Base-by-base conservation (phyloP, 1,140 invertebrate species). In the Drosophila trapezifrons region DNA sequence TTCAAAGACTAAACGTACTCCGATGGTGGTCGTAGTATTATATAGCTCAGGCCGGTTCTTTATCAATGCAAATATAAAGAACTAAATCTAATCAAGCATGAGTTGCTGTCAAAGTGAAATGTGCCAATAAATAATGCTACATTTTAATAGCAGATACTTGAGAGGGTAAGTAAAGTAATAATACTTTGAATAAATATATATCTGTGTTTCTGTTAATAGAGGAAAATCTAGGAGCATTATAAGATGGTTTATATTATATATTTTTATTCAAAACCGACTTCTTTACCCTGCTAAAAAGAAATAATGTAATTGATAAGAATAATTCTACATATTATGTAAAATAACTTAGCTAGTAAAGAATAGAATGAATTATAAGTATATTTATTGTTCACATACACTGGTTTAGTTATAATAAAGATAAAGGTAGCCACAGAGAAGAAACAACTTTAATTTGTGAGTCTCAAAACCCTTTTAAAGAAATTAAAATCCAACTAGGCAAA, bases 1-100 rank as follows among this genome's bases (percentile, higher is more conserved):
- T 63, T 27, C 2, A 2, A 13, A 54, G 42, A 74, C 67, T 74
- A 29, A 63, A 52, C 27, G 9, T 20, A 29, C 10, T 62, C 9
- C 37, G 5, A 22, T 22, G 29, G 18, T 35, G 12, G 27, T 27
- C 57, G 15, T 13, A 9, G 17, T 12, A 6, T 49, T 74, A 37
- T 64, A 74, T 74, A 55, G 18, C 20, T 13, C 2, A 4, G 18
- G 10, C n/a, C 27, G 12, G 25, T 27, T 35, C 37, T 5, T 46
- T 47, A 62, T 72, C 69, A 18, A 74, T 73, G 67, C 35, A 54
- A 66, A 54, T 67, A 27, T 7, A 15, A 29, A 8, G 29, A 10
- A 29, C 27, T 27, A n/a, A 47, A 64, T 64, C 70, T 74, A 18
- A 75, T 75, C 72, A 32, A 12, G 10, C 6, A 27, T 35, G 15